Evolutionary conservation across 2,888 invertebrate genomes (phyloP), one percentile per base, ranked within the genome.

Genomic region (Sepiola atlantica): DNA sequence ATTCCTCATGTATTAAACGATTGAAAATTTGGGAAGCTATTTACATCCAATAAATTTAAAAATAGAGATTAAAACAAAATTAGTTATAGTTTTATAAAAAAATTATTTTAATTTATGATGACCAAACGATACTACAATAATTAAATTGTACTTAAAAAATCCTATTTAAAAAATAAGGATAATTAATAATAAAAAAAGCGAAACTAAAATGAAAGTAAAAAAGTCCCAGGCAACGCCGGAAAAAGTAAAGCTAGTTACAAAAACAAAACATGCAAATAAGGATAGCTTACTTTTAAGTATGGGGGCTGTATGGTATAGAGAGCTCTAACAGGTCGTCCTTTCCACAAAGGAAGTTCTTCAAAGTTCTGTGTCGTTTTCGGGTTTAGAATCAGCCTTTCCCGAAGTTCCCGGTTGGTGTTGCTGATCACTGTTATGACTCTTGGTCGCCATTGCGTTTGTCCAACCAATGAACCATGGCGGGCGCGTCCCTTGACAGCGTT

Each of bases 321-420:
- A 93, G 99, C 99, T 98, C 99, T 98, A 93, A 99, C 99, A 96
- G 97, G 97, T n/a, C 96, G 96, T 57, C 95, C 92, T 20, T 94
- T 94, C 94, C 97, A 95, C 35, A 95, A 94, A 21, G 96, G 95
- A 61, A 99, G 99, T 97, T 99, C 99, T 97, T 99, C 99, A 97
- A 99, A 99, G 0, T 99, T 99, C 97, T 99, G 99, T 57, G 98
- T 98, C 35, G 99, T 99, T 95, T 99, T 98, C 96, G 99, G 98
- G 97, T 99, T 99, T 95, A 99, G 98, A 95, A 99, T 98, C 94
- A 99, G 99, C 94, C 96, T 97, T 94, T 97, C 96, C 55, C 95
- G 94, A 54, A 95, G 98, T 90, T 98, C 98, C 97, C 99, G 99
- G 97, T 99, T 98, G 98, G 98, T 98, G 97, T 99, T 99, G 97